Evolutionary conservation across 2,888 invertebrate genomes (phyloP).

Genomic region (Octonoba sinensis): DNA sequence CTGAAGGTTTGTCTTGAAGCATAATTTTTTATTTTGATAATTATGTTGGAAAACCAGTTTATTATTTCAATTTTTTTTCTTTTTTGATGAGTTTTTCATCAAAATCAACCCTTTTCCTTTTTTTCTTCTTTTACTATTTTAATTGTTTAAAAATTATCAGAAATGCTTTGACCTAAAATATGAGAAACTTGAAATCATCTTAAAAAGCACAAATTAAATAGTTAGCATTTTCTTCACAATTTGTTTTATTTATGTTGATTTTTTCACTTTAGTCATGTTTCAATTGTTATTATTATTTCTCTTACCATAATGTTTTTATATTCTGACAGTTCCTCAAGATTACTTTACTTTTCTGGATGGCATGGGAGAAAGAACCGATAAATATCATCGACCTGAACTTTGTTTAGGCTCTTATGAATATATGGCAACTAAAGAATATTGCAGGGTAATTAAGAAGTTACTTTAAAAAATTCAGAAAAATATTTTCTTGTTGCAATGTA

Average conservation of each 20-base stretch:
- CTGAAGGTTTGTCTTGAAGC: conserved; percentile 84
- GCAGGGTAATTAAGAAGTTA: conserved; percentile 81
- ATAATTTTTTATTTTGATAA: conserved; percentile 87
- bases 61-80: conserved; percentile 96
- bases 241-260: too few species aligned
- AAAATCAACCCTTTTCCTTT: background rate
- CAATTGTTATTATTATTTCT: too few species aligned
- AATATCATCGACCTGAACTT: conserved; percentile 90
- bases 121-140: too few species aligned
- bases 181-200: too few species aligned
- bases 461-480: background rate
- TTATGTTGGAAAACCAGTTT: too few species aligned
- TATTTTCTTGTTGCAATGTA: too few species aligned
- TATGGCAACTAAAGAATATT: conserved; percentile 96
- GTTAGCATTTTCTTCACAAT: too few species aligned
- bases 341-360: conserved; percentile 97
- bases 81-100: conserved; percentile 67
- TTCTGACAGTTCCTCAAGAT: conserved; percentile 88
- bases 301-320: too few species aligned
- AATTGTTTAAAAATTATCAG: too few species aligned
- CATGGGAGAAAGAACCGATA: conserved; percentile 87
- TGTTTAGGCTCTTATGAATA: conserved; percentile 96
- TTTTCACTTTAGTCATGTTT: too few species aligned
- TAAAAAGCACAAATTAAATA: too few species aligned
- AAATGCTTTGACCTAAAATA: too few species aligned